Conservation (phyloP, 2,113 vertebrate species). For the Lathamus discolor region DNA sequence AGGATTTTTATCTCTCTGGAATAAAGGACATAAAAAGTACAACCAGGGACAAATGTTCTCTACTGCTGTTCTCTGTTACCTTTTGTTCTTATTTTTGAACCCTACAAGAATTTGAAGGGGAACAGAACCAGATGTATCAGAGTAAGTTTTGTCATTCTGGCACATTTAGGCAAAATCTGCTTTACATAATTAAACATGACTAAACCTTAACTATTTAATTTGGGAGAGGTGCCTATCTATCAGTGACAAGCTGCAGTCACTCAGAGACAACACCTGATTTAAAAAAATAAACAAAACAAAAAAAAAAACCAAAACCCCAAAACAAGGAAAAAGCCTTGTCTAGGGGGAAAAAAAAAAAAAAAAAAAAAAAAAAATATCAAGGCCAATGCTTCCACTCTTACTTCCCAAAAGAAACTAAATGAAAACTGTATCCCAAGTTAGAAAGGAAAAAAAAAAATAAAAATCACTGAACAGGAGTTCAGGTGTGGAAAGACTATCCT, state of each 20-base stretch:
- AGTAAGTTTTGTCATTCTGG: background rate
- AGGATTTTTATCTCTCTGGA: background rate
- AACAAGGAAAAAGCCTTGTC: background rate
- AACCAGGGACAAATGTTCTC: background rate
- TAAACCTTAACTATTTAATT: background rate
- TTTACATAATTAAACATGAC: conserved; percentile 6
- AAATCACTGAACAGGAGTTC: background rate
- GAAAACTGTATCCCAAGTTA: background rate
- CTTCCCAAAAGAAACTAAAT: background rate
- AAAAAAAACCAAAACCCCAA: background rate
- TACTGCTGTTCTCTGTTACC: background rate
- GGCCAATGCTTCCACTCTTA: background rate
- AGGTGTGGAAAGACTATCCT: background rate
- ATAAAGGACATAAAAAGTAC: background rate
- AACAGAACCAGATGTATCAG: conserved; percentile 21
- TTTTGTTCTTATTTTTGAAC: conserved; percentile 9
- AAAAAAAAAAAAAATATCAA: conserved; percentile 4
- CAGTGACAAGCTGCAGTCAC: background rate
- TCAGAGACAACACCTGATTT: background rate
- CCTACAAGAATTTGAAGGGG: background rate
- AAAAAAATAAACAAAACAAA: background rate
- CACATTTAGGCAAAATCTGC: background rate
- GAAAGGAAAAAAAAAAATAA: background rate
- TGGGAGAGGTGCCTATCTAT: background rate
- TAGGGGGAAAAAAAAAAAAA: conserved; percentile 29